These are phyloP conservation scores for Drosophila kanekoi DNA, from an alignment of 2,888 invertebrate genomes.

Conservation along the genomic window DNA sequence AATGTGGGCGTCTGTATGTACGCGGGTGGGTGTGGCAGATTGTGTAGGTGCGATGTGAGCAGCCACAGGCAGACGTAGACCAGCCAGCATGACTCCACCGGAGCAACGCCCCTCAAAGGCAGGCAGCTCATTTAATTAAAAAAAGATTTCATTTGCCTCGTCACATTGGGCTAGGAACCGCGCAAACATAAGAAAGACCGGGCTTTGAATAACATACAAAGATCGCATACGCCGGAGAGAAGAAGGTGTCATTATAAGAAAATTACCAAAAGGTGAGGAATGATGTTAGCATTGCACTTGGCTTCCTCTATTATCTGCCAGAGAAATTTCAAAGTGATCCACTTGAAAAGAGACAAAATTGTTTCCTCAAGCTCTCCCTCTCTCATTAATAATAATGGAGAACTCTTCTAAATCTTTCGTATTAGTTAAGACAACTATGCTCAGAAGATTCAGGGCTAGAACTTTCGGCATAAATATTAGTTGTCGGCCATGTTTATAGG, in stretches of 20 bases:
- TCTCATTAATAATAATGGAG: neutral
- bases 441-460: no score
- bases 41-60: conserved; percentile 70
- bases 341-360: neutral
- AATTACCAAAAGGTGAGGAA: conserved; percentile 7
- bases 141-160: conserved; percentile 62
- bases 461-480: no score
- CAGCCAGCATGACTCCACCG: conserved; percentile 63
- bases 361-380: neutral
- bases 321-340: neutral
- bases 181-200: conserved; percentile 4
- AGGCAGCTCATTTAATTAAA: conserved; percentile 78
- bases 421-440: no score
- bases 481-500: no score
- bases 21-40: conserved; percentile 37
- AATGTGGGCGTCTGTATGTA: conserved; percentile 9
- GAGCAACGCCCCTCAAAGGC: conserved; percentile 52
- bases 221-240: conserved; percentile 7
- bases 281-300: conserved; percentile 17
- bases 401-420: no score
- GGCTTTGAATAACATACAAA: neutral
- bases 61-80: conserved; percentile 29
- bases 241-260: neutral
- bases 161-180: conserved; percentile 23
- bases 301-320: neutral